A percentile compares a stretch with the other conserved stretches of the same genome.
Conservation (phyloP, 2,888 invertebrate species). For the Hemithea aestivaria region DNA sequence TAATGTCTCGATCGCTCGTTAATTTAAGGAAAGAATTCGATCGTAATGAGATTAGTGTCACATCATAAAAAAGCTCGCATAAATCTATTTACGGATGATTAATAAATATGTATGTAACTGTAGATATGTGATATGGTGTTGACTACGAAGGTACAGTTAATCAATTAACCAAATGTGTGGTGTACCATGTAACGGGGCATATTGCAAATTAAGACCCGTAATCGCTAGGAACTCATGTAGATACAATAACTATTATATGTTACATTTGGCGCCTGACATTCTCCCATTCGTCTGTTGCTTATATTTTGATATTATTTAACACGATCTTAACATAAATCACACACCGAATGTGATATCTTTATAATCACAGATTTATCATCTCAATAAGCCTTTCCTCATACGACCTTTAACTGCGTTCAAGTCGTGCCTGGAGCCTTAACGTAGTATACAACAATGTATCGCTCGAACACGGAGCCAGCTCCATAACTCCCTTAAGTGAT, state of each 20-base stretch:
- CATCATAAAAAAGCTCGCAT: conserved; percentile 36
- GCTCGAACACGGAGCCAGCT: conserved; percentile 20
- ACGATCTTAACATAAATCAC: no score
- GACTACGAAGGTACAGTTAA: conserved; percentile 46
- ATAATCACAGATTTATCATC: no score
- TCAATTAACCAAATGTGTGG: conserved; percentile 52
- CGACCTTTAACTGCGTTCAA: no score
- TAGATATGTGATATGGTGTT: conserved; percentile 30
- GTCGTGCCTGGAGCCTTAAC: conserved; percentile 10
- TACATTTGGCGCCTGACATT: no score
- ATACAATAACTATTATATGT: conserved; percentile 5
- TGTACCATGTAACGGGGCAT: conserved; percentile 38
- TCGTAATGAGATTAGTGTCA: conserved; percentile 40
- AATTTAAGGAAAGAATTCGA: conserved; percentile 30
- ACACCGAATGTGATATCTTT: no score
- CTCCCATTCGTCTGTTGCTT: no score
- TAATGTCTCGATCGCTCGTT: conserved; percentile 25
- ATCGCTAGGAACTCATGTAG: conserved; percentile 27
- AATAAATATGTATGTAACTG: conserved; percentile 45
- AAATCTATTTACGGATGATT: conserved; percentile 47
- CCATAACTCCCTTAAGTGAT: conserved; percentile 25
- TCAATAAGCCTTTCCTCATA: no score
- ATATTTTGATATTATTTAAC: no score
- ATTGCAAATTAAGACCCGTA: conserved; percentile 24
- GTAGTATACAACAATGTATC: conserved; percentile 18